These are phyloP conservation scores for Megalurothrips usitatus DNA, from an alignment of 2,888 invertebrate species.

Conservation along the genomic window DNA sequence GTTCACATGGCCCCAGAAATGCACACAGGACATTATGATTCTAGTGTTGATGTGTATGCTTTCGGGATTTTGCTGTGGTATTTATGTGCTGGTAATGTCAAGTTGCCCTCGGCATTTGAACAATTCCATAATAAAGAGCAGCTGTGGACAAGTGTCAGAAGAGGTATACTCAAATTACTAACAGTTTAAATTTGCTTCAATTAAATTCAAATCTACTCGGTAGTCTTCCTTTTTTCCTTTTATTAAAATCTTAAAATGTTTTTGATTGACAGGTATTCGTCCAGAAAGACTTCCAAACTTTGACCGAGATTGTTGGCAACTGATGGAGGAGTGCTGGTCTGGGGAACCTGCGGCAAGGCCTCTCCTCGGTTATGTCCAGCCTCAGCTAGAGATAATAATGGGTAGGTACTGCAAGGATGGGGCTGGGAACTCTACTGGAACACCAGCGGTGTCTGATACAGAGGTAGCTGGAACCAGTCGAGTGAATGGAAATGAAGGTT, in stretches of 20 bases:
- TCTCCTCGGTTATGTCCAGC: slow-evolving; percentile 72
- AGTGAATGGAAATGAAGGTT: not conserved
- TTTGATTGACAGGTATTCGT: slow-evolving; percentile 58
- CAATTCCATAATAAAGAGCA: slow-evolving; percentile 81
- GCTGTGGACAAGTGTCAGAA: slow-evolving; percentile 75
- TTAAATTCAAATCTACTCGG: too few species aligned
- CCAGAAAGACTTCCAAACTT: slow-evolving; percentile 74
- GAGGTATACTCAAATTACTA: slow-evolving; percentile 55
- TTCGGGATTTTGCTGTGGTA: slow-evolving; percentile 90
- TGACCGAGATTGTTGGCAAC: slow-evolving; percentile 71
- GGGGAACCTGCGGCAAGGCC: slow-evolving; percentile 68
- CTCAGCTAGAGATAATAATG: slow-evolving; percentile 57
- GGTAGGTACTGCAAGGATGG: slow-evolving; percentile 37
- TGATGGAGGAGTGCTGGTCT: slow-evolving; percentile 82
- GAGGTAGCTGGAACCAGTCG: not conserved
- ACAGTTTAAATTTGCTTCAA: not conserved
- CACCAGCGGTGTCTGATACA: not conserved
- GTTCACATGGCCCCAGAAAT: slow-evolving; percentile 91
- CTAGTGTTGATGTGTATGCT: slow-evolving; percentile 82
- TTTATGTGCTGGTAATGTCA: slow-evolving; percentile 76
- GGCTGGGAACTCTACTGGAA: not conserved
- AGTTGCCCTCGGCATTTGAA: slow-evolving; percentile 73
- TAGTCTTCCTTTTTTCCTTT: not conserved
- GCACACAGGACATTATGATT: slow-evolving; percentile 73
- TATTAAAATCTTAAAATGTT: slow-evolving; percentile 21